phyloP scores from a whole-genome alignment of 2,888 invertebrate species.

The Clanis bilineata region DNA sequence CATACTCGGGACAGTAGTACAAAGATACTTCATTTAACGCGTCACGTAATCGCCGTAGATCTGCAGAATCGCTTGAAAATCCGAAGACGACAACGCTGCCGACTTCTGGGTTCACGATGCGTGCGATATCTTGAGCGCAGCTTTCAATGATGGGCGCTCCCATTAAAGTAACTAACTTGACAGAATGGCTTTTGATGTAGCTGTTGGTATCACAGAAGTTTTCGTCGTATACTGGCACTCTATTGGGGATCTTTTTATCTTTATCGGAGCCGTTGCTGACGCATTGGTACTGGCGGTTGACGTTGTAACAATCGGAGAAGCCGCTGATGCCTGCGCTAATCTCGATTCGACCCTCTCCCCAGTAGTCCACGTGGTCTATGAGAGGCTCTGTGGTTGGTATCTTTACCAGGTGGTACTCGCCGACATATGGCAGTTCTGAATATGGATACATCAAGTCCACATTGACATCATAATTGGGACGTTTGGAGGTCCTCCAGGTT shows the following conservation, averaged over 20 bases:
- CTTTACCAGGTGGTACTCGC: constrained; percentile 39
- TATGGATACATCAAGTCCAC: constrained; percentile 44
- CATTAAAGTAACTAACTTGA: constrained; percentile 45
- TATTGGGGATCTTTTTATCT: constrained; percentile 48
- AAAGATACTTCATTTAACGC: constrained; percentile 33
- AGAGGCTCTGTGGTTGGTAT: constrained; percentile 34
- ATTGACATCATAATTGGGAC: constrained; percentile 44
- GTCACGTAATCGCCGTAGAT: constrained; percentile 35
- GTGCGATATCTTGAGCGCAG: constrained; percentile 46
- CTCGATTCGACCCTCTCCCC: constrained; percentile 50
- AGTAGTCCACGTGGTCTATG: constrained; percentile 50
- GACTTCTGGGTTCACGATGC: constrained; percentile 40
- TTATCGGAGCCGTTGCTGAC: constrained; percentile 48
- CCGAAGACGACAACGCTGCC: constrained; percentile 47
- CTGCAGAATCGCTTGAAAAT: constrained; percentile 31
- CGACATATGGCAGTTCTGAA: constrained; percentile 50
- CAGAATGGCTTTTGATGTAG: constrained; percentile 46
- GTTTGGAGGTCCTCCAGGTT: not conserved
- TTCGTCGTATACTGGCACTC: constrained; percentile 44
- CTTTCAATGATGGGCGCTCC: constrained; percentile 48
- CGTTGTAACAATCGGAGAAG: constrained; percentile 46
- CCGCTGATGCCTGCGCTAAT: constrained; percentile 34
- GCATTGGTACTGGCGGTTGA: constrained; percentile 46
- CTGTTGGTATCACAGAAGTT: constrained; percentile 40
- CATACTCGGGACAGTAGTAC: constrained; percentile 32